Base-by-base conservation (phyloP, 2,113 vertebrate species). In the Microcebus tavaratra region DNA sequence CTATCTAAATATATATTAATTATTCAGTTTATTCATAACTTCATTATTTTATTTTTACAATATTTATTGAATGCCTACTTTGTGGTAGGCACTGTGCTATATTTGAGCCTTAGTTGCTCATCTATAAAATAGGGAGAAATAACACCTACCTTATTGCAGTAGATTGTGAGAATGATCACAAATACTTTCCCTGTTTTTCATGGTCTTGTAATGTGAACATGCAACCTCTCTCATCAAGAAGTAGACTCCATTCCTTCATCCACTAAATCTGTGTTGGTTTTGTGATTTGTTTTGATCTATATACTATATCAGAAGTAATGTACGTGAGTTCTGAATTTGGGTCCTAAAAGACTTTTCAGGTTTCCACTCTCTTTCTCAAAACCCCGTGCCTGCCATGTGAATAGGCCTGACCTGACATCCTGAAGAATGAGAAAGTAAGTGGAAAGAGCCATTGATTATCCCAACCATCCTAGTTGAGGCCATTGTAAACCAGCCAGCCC, bases 1-100 rank as follows among this genome's bases (percentile, higher is more conserved):
- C 42, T 76, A 50, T 57, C 34, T 92, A 68, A n/a, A 88, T 90
- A 84, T 53, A 21, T 17, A 87, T 39, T 88, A 55, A 73, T 45
- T 81, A 31, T 79, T 91, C 15, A 55, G 36, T n/a, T 80, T 65
- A 90, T 83, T 79, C 8, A 80, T 79, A 18, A 42, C 12, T 53
- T 70, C 13, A 31, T 84, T 80, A 4, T 73, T 96, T 68, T 55
- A 42, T 36, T 86, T 83, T 94, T 55, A 82, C 67, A 94, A 36
- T 81, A 65, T 53, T 88, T 83, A 50, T 67, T 92, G 61, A 88
- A n/a, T 89, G 29, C 75, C 39, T 90, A 23, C 8, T 96, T 70
- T 84, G 14, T 87, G 15, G 4, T 36, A 39, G 45, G 6, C 25
- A 93, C 48, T 78, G 34, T 45, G 50, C 23, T 92, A 4, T 65